Percentiles rank a stretch among this genome's conserved stretches.
Conservation (phyloP, 2,888 invertebrate species). For the Drosophila nigritarsus region DNA sequence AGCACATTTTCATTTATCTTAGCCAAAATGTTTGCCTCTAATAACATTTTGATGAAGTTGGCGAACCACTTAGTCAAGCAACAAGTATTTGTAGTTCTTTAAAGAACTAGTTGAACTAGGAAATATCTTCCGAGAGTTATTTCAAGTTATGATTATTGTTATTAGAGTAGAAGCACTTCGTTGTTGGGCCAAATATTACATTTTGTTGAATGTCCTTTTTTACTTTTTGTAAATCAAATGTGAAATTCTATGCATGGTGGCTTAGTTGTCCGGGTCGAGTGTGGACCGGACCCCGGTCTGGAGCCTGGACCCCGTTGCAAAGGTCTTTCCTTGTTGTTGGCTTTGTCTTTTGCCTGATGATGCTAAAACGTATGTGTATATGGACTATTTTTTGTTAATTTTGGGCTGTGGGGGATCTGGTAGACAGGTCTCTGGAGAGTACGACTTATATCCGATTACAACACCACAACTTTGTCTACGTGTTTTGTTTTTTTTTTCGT, state of each 20-base stretch:
- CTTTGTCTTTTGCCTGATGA: slow-evolving; percentile 44
- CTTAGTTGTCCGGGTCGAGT: slow-evolving; percentile 48
- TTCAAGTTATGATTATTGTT: background rate
- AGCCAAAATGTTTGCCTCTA: slow-evolving; percentile 3
- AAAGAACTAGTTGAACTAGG: too few species aligned
- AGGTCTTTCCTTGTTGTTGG: slow-evolving; percentile 37
- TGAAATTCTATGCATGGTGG: slow-evolving; percentile 60
- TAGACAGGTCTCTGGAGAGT: slow-evolving; percentile 59
- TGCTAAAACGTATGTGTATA: slow-evolving; percentile 16
- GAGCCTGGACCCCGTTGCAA: slow-evolving; percentile 1
- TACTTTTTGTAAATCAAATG: slow-evolving; percentile 64
- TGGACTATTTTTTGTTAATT: slow-evolving; percentile 2
- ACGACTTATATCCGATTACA: slow-evolving; percentile 78
- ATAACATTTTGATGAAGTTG: slow-evolving; percentile 8
- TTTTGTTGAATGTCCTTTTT: background rate
- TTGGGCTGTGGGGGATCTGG: slow-evolving; percentile 4
- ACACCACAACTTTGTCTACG: slow-evolving; percentile 63
- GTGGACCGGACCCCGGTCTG: slow-evolving; percentile 13
- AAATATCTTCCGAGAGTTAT: background rate
- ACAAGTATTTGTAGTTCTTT: background rate
- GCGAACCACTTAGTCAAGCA: background rate
- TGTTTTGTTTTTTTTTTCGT: slow-evolving; percentile 7
- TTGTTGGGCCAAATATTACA: background rate
- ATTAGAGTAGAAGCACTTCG: slow-evolving; percentile 39
- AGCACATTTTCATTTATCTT: slow-evolving; percentile 25